These are phyloP conservation scores for Lacerta bilineata DNA, from an alignment of 2,797 vertebrate species.

Conservation along the genomic window DNA sequence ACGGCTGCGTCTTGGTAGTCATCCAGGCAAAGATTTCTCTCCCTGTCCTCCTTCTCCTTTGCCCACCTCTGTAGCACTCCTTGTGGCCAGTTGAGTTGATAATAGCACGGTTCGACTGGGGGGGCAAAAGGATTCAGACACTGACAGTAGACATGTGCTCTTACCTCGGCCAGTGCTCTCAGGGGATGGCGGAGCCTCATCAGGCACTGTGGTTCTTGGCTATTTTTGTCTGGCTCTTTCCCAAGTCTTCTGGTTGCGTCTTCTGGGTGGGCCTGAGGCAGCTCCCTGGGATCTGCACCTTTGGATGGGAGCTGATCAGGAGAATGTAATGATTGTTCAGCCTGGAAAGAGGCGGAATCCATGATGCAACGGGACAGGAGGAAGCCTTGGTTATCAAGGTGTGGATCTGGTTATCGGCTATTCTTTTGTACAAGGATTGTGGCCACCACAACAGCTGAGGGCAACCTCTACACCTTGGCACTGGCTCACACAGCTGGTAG, in stretches of 20 bases:
- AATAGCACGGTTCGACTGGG: neutral
- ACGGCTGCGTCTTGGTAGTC: neutral
- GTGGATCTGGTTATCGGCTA: neutral
- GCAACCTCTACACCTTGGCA: neutral
- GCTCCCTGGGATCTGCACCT: no score
- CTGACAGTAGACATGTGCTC: neutral
- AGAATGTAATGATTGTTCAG: neutral
- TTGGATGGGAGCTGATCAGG: neutral
- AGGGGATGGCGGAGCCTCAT: neutral
- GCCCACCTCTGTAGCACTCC: slow-evolving; percentile 15
- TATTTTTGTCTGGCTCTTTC: neutral
- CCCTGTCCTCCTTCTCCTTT: neutral
- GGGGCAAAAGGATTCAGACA: accelerated
- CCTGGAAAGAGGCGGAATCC: neutral
- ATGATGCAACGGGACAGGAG: neutral
- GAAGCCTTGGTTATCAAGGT: neutral
- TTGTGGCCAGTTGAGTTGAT: slow-evolving; percentile 34
- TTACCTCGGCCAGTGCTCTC: no score
- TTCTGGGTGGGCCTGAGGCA: neutral
- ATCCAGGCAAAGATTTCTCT: neutral
- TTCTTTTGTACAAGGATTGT: neutral
- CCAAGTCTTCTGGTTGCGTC: neutral
- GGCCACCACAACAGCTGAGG: neutral
- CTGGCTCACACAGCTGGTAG: neutral
- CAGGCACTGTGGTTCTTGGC: neutral